Conservation (phyloP, 2,113 vertebrate genomes). For the Paradisaea rubra region DNA sequence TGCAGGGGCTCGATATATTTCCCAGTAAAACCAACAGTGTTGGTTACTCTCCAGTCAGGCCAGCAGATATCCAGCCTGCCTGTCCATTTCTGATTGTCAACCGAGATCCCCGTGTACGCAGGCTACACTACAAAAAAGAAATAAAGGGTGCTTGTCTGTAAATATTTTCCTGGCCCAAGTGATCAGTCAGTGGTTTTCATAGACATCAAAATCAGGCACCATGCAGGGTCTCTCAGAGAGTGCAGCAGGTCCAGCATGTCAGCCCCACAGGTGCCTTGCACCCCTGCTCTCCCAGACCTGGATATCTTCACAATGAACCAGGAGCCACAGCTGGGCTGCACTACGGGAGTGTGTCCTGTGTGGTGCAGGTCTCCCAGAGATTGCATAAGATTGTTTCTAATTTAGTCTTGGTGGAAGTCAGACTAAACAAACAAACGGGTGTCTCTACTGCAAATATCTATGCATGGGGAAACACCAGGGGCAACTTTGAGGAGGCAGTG, state of each 20-base stretch:
- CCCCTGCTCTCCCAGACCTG: neutral
- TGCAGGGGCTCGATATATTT: neutral
- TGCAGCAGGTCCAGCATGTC: neutral
- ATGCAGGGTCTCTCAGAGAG: neutral
- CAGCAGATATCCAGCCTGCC: neutral
- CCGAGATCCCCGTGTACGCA: neutral
- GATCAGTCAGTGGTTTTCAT: neutral
- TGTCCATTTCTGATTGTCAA: neutral
- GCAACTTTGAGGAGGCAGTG: neutral
- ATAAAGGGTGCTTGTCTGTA: neutral
- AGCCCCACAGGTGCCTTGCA: rapidly evolving
- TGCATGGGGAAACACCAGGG: neutral
- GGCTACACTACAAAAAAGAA: neutral
- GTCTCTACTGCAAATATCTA: neutral
- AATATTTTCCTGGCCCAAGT: neutral
- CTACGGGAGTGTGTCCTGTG: neutral
- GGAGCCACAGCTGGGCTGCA: neutral
- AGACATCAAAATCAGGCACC: rapidly evolving
- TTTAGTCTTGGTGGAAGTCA: neutral
- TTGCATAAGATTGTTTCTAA: neutral
- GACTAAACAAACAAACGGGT: neutral
- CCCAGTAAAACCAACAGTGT: neutral
- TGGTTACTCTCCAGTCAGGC: neutral
- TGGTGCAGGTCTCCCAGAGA: neutral
- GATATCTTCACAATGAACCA: neutral